Evolutionary conservation across 2,113 vertebrate genomes (phyloP), one percentile per base, ranked within the genome.

Genomic region (Ceyx margarethae): DNA sequence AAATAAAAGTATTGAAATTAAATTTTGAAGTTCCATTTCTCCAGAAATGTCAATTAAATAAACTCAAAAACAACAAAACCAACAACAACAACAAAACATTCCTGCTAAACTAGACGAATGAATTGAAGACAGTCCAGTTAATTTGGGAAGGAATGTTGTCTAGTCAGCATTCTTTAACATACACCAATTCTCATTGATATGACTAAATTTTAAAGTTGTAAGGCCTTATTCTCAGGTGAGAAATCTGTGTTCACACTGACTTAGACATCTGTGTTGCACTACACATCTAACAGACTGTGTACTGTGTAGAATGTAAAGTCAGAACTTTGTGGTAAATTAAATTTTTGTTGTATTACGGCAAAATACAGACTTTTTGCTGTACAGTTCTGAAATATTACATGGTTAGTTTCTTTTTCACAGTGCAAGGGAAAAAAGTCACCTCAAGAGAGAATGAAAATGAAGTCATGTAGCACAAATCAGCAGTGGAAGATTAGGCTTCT

Each of bases 231-330:
- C 16, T 77, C 29, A 40, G 20, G 9, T 58, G n/a, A n/a, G 19
- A 91, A 84, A 45, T 80, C 42, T 33, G 3, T 19, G 18, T 57
- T 45, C 42, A 33, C n/a, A 26, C 5, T 0, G 3, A 35, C 21
- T 57, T 16, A 17, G 31, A 37, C 12, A 11, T 6, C 40, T 8
- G 0, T 60, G 45, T 5, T 15, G 33, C 29, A 11, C 10, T 16
- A 20, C 13, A 75, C 15, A n/a, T 15, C n/a, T 35, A n/a, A 35
- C 6, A 18, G 13, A 28, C 6, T 40, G 17, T 1, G 1, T 8
- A 4, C 3, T 2, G 0, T 6, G 43, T 29, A n/a, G 71, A 72
- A 43, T 4, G 7, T 21, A 7, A 20, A 29, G 21, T 11, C 14
- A 81, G 35, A 66, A 14, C 35, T 66, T 66, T 29, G 11, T 1